Conservation (phyloP, 2,888 invertebrate genomes). For the Villa cingulata region DNA sequence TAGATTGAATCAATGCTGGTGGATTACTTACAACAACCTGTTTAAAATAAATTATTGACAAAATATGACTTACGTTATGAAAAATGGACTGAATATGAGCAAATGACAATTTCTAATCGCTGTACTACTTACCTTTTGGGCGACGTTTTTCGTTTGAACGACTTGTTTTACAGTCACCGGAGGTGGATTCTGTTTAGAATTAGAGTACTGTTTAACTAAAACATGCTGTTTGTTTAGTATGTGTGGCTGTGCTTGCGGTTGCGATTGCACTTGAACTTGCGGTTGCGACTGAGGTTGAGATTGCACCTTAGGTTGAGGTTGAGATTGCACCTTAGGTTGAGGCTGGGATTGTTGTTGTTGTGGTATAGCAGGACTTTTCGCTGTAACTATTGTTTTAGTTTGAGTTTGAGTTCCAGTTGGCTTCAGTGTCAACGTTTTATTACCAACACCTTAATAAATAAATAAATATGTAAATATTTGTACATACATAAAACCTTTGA, state of each 20-base stretch:
- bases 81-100: background rate
- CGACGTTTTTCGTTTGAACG: slow-evolving; percentile 14
- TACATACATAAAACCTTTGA: background rate
- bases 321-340: too few species aligned
- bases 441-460: slow-evolving; percentile 8
- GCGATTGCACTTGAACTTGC: too few species aligned
- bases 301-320: too few species aligned
- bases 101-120: background rate
- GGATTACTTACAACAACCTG: slow-evolving; percentile 4
- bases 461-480: background rate
- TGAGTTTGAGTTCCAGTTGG: slow-evolving; percentile 6
- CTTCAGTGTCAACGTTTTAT: slow-evolving; percentile 13
- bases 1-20: slow-evolving; percentile 2
- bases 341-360: slow-evolving; percentile 6
- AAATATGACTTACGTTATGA: background rate
- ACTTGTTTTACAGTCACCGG: slow-evolving; percentile 13
- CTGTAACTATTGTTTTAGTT: slow-evolving; percentile 7
- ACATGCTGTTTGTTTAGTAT: slow-evolving; percentile 10
- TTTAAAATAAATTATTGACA: background rate
- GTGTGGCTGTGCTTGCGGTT: too few species aligned
- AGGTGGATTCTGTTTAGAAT: background rate
- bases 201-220: slow-evolving; percentile 5
- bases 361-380: slow-evolving; percentile 3
- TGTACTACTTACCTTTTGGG: slow-evolving; percentile 22
- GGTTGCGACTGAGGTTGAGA: too few species aligned